Evolutionary conservation across 2,797 vertebrate species (phyloP), one percentile per base, ranked within the genome.

Genomic region (Coranthus polyacanthus): DNA sequence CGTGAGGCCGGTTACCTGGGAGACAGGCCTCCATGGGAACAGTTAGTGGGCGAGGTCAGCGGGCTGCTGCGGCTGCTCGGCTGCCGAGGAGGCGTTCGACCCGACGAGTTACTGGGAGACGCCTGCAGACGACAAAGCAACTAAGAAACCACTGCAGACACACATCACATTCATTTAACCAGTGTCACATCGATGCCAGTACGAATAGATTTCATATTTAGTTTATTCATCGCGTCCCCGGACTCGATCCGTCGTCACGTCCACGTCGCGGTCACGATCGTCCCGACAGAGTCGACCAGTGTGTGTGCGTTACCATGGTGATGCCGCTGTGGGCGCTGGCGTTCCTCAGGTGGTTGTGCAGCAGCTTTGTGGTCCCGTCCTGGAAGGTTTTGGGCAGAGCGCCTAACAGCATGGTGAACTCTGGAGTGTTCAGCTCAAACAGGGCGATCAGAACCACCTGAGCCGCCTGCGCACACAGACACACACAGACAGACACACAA

Each of bases 351-450:
- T 99, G 97, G 89, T 94, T 97, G 88, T 99, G 98, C 46, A 99
- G 94, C 72, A 99, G 95, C 77, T 98, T 99, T 86, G 97, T 99
- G 90, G 98, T 96, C 78, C 97, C 97, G 22, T 99, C 98, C 91
- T 99, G 98, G 93, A 99, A 99, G 75, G 97, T 98, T 94, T 99
- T 99, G 79, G 98, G 97, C 90, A 99, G 95, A 51, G 97, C 97
- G 72, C 96, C 97, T 90, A 99, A 95, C 90, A 99, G 92, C 97
- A 99, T 99, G 86, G 96, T 98, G 95, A 99, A 99, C 93, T 99
- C 98, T 0, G 98, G 97, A 11, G 98, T 98, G 88, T 99, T 99
- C 85, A 99, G 68, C 93, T 99, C 97, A 84, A 99, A 99, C 83
- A 99, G 90, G 60, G 96, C 93, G 82, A 99, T 99, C 56, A 99